Conservation (phyloP, 2,797 vertebrate species). For the Eulemur rubriventer region DNA sequence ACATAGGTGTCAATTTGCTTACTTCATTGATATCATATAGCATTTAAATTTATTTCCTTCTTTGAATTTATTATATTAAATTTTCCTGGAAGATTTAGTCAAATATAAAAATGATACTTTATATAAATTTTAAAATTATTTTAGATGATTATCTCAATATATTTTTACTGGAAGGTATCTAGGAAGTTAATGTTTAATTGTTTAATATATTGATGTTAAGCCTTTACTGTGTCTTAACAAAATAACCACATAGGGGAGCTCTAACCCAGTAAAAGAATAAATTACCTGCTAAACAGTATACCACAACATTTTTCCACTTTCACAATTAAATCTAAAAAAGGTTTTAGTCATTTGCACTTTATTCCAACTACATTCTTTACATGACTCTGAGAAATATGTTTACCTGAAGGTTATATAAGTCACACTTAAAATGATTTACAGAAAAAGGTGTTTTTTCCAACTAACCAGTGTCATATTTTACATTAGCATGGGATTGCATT, state of each 20-base stretch:
- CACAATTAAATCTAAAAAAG: not conserved
- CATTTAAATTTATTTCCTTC: not conserved
- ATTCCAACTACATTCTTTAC: not conserved
- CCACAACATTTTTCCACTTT: not conserved
- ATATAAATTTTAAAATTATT: not conserved
- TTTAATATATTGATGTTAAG: not conserved
- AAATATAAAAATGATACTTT: not conserved
- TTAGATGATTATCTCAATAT: not conserved
- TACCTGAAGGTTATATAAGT: conserved; percentile 34
- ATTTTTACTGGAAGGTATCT: not conserved
- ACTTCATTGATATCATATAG: not conserved
- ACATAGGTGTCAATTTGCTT: not conserved
- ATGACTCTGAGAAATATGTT: not conserved
- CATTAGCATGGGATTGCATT: conserved; percentile 64
- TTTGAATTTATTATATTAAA: not conserved
- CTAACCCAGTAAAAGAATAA: conserved; percentile 79
- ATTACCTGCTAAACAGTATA: not conserved
- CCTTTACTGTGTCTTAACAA: not conserved
- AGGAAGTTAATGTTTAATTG: too few species aligned
- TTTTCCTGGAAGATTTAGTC: not conserved
- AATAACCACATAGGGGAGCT: conserved; percentile 83
- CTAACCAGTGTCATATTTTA: conserved; percentile 45
- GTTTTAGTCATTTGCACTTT: not conserved
- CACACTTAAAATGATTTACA: conserved; percentile 56
- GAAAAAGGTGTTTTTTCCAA: conserved; percentile 23